phyloP scores from a whole-genome alignment of 64 coral and sea anemone genomes.

The Astreopora myriophthalma region DNA sequence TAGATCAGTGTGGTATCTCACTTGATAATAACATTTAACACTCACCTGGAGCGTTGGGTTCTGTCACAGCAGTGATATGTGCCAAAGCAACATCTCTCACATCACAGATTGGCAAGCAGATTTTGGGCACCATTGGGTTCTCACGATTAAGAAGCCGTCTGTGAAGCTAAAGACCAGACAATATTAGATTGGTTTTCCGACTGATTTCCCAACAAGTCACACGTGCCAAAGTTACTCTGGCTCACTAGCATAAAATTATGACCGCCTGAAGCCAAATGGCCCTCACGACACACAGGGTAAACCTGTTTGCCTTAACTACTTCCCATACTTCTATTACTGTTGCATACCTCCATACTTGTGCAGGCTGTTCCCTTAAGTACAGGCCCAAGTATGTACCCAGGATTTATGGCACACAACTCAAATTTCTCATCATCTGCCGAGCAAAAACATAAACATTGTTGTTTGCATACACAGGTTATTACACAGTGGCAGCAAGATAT shows the following conservation, averaged over 20 bases:
- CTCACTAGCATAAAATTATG: too few relatives aligned
- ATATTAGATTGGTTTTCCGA: neutral
- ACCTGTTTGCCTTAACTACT: too few relatives aligned
- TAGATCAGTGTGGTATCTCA: too few relatives aligned
- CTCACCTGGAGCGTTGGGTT: constrained; percentile 77
- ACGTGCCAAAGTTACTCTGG: too few relatives aligned
- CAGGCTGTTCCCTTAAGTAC: constrained; percentile 82
- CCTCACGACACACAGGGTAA: too few relatives aligned
- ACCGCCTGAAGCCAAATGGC: too few relatives aligned
- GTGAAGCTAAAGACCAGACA: constrained; percentile 67
- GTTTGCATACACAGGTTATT: too few relatives aligned
- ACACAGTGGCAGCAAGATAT: too few relatives aligned
- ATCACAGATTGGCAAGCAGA: constrained; percentile 71
- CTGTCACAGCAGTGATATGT: constrained; percentile 80
- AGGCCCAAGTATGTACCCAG: constrained; percentile 87
- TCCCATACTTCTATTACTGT: too few relatives aligned
- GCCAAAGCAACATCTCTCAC: constrained; percentile 91
- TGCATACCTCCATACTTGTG: constrained; percentile 94
- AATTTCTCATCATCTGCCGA: constrained; percentile 82
- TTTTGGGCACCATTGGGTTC: constrained; percentile 78
- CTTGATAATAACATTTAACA: too few relatives aligned
- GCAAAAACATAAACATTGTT: constrained; percentile 2
- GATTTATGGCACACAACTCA: constrained; percentile 82
- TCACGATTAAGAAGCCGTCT: constrained; percentile 76
- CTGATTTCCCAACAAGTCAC: neutral